Conservation (phyloP, 2,888 invertebrate species). For the Gerosis bhagava region DNA sequence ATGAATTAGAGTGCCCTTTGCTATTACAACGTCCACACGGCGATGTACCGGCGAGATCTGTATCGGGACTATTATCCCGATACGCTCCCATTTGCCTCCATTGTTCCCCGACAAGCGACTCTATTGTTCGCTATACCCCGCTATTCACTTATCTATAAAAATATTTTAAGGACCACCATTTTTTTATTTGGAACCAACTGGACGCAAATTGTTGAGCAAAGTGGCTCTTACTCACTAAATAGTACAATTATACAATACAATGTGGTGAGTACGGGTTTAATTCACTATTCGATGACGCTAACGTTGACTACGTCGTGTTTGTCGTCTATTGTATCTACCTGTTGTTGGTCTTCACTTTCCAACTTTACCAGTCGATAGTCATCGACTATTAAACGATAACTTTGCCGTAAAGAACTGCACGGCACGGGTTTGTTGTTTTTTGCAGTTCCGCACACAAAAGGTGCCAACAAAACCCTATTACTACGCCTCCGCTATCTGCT, state of each 20-base stretch:
- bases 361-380: too few relatives aligned
- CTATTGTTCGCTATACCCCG: constrained; percentile 33
- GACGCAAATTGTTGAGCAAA: constrained; percentile 13
- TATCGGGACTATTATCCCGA: constrained; percentile 27
- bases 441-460: background rate
- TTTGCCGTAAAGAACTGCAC: too few relatives aligned
- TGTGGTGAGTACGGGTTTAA: too few relatives aligned
- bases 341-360: too few relatives aligned
- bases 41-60: constrained; percentile 18
- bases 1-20: constrained; percentile 20
- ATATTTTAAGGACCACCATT: constrained; percentile 28
- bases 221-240: too few relatives aligned
- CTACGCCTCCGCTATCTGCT: too few relatives aligned
- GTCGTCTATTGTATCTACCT: too few relatives aligned
- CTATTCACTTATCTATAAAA: constrained; percentile 36
- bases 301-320: too few relatives aligned
- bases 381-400: too few relatives aligned
- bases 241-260: too few relatives aligned
- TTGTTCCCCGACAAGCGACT: constrained; percentile 31
- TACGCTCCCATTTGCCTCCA: constrained; percentile 39
- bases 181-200: constrained; percentile 14
- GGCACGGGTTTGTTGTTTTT: background rate
- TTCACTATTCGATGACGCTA: too few relatives aligned
- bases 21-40: constrained; percentile 10
- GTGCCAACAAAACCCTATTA: background rate